Evolutionary conservation across 2,797 vertebrate species (phyloP), one percentile per base, ranked within the genome.

Genomic region (Falco cherrug): DNA sequence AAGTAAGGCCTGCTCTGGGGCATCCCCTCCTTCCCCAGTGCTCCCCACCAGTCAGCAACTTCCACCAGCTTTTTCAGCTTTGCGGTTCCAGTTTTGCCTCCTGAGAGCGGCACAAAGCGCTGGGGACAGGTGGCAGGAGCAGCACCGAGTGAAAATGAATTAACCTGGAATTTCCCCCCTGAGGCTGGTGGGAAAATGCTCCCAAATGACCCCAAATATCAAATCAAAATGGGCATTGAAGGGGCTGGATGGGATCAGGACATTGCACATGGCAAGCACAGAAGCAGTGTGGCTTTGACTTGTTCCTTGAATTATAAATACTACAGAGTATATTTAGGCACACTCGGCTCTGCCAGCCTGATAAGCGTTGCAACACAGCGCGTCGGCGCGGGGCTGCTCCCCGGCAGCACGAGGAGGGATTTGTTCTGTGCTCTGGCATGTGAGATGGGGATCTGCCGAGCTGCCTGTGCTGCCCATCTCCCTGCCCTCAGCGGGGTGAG

Each of bases 231-330:
- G 10, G 53, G 73, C 73, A 25, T 83, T 83, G 18, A 53, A 61
- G 69, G 80, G 53, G 39, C 79, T 47, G 43, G 77, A 53, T n/a
- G 59, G 53, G 41, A 60, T 47, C 31, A 28, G 24, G 65, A 76
- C 18, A 3, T 29, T 4, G 60, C 19, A 15, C 47, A 11, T 2
- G 11, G 80, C 31, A 39, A 51, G 61, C 1, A 8, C 41, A 24
- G 47, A 20, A 6, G 60, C 39, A 63, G 54, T 3, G 1, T 0
- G 0, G 54, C 84, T 81, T 29, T 1, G 1, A 2, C 50, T 16
- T 4, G 19, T 53, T 76, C 91, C 45, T 41, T n/a, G 76, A 59
- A 63, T 90, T 10, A 19, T 4, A 73, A 87, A 33, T 48, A 12
- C 61, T 20, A 16, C 0, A 18, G 28, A 9, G 54, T 24, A 17